Evolutionary conservation across 1,140 invertebrate species (phyloP).

Genomic region (Daktulosphaira vitifoliae): DNA sequence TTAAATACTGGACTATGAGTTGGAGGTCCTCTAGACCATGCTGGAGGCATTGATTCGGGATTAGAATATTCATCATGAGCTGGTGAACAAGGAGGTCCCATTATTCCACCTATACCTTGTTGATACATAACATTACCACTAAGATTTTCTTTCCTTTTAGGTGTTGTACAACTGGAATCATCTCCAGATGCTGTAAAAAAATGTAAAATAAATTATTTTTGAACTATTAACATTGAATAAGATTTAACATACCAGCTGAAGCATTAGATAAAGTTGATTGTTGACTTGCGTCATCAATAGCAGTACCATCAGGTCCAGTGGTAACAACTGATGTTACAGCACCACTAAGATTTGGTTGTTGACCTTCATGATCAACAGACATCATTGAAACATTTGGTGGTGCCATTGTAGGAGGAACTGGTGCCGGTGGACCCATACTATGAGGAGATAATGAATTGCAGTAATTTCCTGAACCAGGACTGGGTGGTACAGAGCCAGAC

Average conservation of each 20-base stretch:
- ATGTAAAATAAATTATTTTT: neutral
- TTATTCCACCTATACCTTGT: constrained; percentile 47
- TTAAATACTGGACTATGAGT: constrained; percentile 81
- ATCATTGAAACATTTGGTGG: constrained; percentile 33
- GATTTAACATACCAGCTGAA: constrained; percentile 56
- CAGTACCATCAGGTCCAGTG: constrained; percentile 75
- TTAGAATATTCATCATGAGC: constrained; percentile 77
- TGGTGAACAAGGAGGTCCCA: constrained; percentile 57
- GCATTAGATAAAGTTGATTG: constrained; percentile 85
- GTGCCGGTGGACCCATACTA: constrained; percentile 48
- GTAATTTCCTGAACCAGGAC: constrained; percentile 39
- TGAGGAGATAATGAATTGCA: constrained; percentile 41
- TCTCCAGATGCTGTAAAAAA: constrained; percentile 64
- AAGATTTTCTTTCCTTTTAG: constrained; percentile 42
- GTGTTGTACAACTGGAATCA: constrained; percentile 60
- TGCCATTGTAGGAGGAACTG: constrained; percentile 43
- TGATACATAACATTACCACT: constrained; percentile 45
- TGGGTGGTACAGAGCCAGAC: constrained; percentile 44
- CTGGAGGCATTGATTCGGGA: constrained; percentile 55
- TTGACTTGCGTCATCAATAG: constrained; percentile 80
- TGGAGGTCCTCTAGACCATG: constrained; percentile 76
- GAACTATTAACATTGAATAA: constrained; percentile 17
- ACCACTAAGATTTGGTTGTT: constrained; percentile 45
- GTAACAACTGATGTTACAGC: constrained; percentile 76
- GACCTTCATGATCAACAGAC: constrained; percentile 33